phyloP scores from a whole-genome alignment of 2,797 vertebrate species.

The Morelia viridis region DNA sequence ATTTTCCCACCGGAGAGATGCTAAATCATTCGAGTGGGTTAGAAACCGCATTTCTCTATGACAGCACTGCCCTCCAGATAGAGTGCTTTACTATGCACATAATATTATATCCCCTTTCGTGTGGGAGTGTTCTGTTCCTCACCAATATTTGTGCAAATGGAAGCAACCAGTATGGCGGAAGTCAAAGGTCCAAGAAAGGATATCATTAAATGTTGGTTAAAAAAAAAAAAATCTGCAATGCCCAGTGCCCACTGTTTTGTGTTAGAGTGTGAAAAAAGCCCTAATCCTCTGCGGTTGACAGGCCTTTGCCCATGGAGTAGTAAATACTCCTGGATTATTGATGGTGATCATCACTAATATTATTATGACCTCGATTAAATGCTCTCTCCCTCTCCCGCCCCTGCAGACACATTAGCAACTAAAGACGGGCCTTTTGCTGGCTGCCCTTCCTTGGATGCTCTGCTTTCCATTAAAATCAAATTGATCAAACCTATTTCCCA shows the following conservation, averaged over 20 bases:
- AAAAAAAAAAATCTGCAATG: slow-evolving; percentile 57
- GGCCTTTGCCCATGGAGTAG: slow-evolving; percentile 71
- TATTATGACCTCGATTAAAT: slow-evolving; percentile 85
- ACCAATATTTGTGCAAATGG: background rate
- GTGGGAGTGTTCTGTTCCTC: slow-evolving; percentile 42
- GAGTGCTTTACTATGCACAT: slow-evolving; percentile 48
- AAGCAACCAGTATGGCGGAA: background rate
- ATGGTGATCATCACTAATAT: slow-evolving; percentile 81
- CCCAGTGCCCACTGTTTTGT: slow-evolving; percentile 49
- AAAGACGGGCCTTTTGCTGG: slow-evolving; percentile 75
- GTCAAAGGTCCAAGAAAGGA: slow-evolving; percentile 45
- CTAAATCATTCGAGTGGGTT: slow-evolving; percentile 59
- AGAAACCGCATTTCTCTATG: slow-evolving; percentile 60
- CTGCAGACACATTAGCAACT: slow-evolving; percentile 79
- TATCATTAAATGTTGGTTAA: slow-evolving; percentile 68
- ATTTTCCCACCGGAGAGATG: slow-evolving; percentile 42
- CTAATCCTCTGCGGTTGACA: slow-evolving; percentile 67
- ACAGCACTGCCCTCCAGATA: slow-evolving; percentile 62
- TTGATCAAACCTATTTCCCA: slow-evolving; percentile 91
- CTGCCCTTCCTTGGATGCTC: slow-evolving; percentile 68
- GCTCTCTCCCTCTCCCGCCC: slow-evolving; percentile 24
- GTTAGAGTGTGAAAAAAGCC: slow-evolving; percentile 70
- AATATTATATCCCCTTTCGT: slow-evolving; percentile 19
- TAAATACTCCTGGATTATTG: slow-evolving; percentile 83
- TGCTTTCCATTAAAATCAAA: slow-evolving; percentile 85